Evolutionary conservation across 2,113 vertebrate genomes (phyloP).

Genomic region (Pantherophis guttatus): DNA sequence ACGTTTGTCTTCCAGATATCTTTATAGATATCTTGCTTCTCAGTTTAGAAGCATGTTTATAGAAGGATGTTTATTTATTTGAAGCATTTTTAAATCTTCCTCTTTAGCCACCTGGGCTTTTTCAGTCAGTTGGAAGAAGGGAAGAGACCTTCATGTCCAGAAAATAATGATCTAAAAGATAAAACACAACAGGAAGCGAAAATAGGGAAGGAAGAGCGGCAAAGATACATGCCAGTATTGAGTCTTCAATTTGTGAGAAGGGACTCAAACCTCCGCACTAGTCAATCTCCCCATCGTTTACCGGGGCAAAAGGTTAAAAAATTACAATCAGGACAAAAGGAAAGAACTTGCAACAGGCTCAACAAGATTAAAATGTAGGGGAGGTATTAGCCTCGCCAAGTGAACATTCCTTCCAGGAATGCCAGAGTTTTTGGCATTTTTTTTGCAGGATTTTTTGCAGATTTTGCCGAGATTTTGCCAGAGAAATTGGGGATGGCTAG

Average conservation of each 20-base stretch:
- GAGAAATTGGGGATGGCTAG: not conserved
- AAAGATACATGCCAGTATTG: not conserved
- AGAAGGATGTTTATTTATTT: not conserved
- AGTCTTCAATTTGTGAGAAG: not conserved
- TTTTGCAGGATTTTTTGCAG: not conserved
- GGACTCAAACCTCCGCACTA: not conserved
- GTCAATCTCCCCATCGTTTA: not conserved
- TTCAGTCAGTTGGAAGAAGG: not conserved
- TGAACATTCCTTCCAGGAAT: not conserved
- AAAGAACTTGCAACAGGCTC: not conserved
- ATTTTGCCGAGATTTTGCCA: too few species aligned
- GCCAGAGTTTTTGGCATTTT: too few species aligned
- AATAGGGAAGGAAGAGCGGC: not conserved
- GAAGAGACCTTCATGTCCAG: not conserved
- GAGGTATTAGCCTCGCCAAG: not conserved
- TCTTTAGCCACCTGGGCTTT: not conserved
- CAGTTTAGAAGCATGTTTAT: not conserved
- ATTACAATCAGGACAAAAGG: not conserved
- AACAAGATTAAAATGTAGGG: not conserved
- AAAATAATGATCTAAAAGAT: not conserved
- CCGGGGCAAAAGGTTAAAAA: not conserved
- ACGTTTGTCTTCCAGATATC: not conserved
- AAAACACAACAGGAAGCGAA: not conserved
- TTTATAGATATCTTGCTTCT: not conserved
- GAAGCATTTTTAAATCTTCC: not conserved